A percentile compares a stretch with the other conserved stretches of the same genome.
These are phyloP conservation scores for Ridgeia piscesae DNA, from an alignment of 1,140 invertebrate species.

Conservation along the genomic window DNA sequence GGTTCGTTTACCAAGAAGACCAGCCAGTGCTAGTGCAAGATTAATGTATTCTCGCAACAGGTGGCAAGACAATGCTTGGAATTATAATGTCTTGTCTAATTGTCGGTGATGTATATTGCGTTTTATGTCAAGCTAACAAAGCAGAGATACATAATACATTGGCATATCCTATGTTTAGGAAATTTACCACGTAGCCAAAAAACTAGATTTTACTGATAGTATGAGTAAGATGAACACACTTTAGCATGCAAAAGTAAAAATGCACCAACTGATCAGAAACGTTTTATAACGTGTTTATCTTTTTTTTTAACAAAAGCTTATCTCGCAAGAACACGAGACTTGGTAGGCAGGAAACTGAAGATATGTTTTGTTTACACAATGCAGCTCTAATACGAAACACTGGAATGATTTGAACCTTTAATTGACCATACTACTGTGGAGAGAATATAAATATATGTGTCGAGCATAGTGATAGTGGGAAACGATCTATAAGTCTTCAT, in stretches of 20 bases:
- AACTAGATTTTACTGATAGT: background rate
- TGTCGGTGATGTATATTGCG: background rate
- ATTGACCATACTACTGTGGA: no score
- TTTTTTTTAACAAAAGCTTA: background rate
- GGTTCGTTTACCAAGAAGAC: background rate
- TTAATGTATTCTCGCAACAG: slow-evolving; percentile 1
- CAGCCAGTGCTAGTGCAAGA: background rate
- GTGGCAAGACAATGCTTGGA: background rate
- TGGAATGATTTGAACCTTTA: background rate
- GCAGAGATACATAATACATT: background rate
- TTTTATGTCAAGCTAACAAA: background rate
- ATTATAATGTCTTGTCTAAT: background rate
- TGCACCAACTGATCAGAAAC: background rate
- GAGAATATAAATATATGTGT: no score
- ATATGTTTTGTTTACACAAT: background rate
- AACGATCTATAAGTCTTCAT: no score
- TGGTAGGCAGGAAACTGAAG: background rate
- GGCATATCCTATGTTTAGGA: background rate
- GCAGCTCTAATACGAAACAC: background rate
- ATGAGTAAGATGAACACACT: background rate
- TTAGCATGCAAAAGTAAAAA: no score
- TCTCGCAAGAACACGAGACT: background rate
- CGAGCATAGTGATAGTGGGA: no score
- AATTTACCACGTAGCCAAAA: background rate
- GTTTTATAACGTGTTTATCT: background rate